Conservation (phyloP, 2,113 vertebrate genomes). For the Aleadryas rufinucha region DNA sequence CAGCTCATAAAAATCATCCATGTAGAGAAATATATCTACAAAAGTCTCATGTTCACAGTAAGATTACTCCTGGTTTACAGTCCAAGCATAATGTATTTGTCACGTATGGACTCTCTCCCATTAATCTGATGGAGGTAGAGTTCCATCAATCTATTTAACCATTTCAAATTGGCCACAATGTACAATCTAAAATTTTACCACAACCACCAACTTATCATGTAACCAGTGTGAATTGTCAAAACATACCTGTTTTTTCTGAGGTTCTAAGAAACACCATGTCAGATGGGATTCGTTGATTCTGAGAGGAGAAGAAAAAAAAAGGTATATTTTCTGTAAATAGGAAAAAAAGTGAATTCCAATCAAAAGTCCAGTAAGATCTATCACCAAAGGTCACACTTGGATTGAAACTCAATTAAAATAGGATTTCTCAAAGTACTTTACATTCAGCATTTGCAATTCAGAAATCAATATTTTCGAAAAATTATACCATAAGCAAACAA, state of each 20-base stretch:
- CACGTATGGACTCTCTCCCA: neutral
- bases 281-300: constrained; percentile 83
- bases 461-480: constrained; percentile 60
- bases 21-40: neutral
- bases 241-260: constrained; percentile 82
- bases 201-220: neutral
- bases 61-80: neutral
- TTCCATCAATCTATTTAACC: neutral
- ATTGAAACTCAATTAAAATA: constrained; percentile 66
- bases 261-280: constrained; percentile 84
- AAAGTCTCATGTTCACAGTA: neutral
- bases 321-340: neutral
- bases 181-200: neutral
- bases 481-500: constrained; percentile 61
- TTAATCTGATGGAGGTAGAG: neutral
- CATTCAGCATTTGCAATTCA: constrained; percentile 58
- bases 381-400: constrained; percentile 51
- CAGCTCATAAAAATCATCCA: neutral
- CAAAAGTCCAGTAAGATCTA: constrained; percentile 44
- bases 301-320: neutral
- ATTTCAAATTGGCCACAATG: neutral
- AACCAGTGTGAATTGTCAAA: neutral
- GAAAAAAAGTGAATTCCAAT: constrained; percentile 40
- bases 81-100: neutral
- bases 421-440: constrained; percentile 51